Evolutionary conservation across 2,113 vertebrate genomes (phyloP).

Genomic region (Aegotheles bennettii): DNA sequence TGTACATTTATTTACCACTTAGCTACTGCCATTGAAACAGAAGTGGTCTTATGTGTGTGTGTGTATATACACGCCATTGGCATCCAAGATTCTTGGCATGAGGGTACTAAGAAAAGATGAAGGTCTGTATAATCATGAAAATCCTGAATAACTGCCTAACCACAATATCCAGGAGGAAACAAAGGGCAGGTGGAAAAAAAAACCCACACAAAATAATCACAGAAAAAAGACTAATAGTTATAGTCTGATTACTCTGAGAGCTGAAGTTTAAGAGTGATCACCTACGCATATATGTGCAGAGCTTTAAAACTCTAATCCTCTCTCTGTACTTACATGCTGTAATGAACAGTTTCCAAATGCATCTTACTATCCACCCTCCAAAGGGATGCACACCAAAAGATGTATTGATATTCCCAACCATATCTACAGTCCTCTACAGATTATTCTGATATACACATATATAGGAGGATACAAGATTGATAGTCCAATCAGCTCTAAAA

Average conservation of each 20-base stretch:
- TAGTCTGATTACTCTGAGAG: background rate
- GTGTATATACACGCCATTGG: background rate
- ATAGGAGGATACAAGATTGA: background rate
- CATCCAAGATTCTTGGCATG: background rate
- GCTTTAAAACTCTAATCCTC: background rate
- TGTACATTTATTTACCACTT: background rate
- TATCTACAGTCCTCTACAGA: background rate
- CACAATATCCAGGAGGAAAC: background rate
- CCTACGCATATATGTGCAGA: accelerated
- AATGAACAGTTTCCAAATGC: background rate
- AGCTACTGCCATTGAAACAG: background rate
- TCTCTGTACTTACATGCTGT: background rate
- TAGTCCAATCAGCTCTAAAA: background rate
- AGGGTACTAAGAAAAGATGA: background rate
- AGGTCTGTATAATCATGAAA: background rate
- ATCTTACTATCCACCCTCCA: background rate
- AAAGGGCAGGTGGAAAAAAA: background rate
- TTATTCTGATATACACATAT: background rate
- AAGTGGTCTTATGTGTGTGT: background rate
- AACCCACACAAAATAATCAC: background rate
- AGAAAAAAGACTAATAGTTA: background rate
- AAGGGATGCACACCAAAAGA: background rate
- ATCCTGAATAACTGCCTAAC: background rate
- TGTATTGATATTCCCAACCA: background rate
- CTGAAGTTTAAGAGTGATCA: background rate